These are phyloP conservation scores for Dasysyrphus tricinctus DNA, from an alignment of 2,888 invertebrate species.

Conservation along the genomic window DNA sequence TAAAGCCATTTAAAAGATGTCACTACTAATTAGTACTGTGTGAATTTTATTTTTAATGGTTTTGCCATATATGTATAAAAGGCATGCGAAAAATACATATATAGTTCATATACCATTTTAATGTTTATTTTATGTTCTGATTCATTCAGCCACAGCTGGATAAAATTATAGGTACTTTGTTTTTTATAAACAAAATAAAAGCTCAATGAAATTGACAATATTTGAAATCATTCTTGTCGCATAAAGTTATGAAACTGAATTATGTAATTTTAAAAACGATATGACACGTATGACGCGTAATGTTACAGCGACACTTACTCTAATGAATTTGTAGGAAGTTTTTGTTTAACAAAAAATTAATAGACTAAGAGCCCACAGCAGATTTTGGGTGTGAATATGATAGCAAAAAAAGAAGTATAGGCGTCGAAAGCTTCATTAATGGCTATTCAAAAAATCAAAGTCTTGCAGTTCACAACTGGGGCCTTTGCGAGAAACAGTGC, in stretches of 20 bases:
- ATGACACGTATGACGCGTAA: background rate
- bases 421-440: no score
- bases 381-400: no score
- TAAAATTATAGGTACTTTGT: background rate
- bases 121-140: conserved; percentile 17
- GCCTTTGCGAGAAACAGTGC: no score
- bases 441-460: no score
- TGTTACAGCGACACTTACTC: background rate
- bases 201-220: background rate
- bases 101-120: background rate
- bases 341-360: no score
- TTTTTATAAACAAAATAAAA: background rate
- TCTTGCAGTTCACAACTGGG: no score
- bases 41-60: conserved; percentile 58
- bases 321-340: background rate
- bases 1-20: conserved; percentile 71
- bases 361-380: no score
- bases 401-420: no score
- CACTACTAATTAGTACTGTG: conserved; percentile 59
- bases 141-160: background rate
- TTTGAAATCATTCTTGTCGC: background rate
- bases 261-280: background rate
- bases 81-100: background rate
- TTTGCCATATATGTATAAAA: conserved; percentile 26
- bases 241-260: background rate